phyloP scores from a whole-genome alignment of 1,140 invertebrate species.

The Phocides pigmalion region DNA sequence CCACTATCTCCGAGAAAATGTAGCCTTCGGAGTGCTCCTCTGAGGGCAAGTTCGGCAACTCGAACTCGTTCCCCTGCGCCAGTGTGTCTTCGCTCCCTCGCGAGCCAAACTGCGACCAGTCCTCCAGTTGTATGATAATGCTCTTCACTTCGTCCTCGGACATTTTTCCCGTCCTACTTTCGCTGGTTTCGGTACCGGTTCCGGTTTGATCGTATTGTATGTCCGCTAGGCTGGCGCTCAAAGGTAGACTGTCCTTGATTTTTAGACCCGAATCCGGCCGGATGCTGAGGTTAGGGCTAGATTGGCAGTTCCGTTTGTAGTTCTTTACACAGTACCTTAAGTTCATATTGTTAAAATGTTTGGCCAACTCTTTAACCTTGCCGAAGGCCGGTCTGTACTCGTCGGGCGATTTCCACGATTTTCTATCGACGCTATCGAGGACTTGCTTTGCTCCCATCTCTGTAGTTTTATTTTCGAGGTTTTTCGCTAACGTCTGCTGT shows the following conservation, averaged over 20 bases:
- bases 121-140: constrained; percentile 84
- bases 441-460: constrained; percentile 50
- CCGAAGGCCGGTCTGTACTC: constrained; percentile 85
- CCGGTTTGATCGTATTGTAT: constrained; percentile 63
- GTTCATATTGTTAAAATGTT: constrained; percentile 85
- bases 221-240: constrained; percentile 71
- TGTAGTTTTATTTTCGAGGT: constrained; percentile 40
- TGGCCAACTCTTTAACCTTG: constrained; percentile 86
- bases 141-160: constrained; percentile 84
- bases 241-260: constrained; percentile 51
- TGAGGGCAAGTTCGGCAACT: constrained; percentile 69
- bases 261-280: constrained; percentile 48
- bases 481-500: not conserved
- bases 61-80: constrained; percentile 76
- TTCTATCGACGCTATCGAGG: constrained; percentile 75
- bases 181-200: constrained; percentile 61
- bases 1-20: constrained; percentile 68
- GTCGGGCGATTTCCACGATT: constrained; percentile 86
- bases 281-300: constrained; percentile 75
- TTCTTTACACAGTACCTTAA: constrained; percentile 72
- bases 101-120: constrained; percentile 84
- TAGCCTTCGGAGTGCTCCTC: constrained; percentile 65
- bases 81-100: constrained; percentile 74
- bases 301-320: constrained; percentile 79
- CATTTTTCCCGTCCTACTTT: constrained; percentile 66